phyloP scores from a whole-genome alignment of 1,140 invertebrate genomes.

The Mycetomoellerius zeteki region DNA sequence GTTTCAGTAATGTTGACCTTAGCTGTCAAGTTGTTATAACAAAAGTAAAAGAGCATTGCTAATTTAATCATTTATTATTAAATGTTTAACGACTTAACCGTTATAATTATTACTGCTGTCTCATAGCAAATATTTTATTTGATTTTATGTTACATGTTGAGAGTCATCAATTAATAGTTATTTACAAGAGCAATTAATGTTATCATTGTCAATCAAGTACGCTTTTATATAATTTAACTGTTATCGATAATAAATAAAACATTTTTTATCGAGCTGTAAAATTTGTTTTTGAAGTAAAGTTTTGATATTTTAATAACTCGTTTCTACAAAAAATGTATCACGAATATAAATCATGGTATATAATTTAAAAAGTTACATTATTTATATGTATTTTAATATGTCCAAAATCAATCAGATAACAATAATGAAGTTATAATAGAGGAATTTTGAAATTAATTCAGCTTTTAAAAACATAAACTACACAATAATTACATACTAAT shows the following conservation, averaged over 20 bases:
- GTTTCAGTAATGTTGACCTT: background rate
- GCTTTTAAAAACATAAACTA: background rate
- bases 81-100: background rate
- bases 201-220: background rate
- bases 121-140: background rate
- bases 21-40: background rate
- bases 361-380: background rate
- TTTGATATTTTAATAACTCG: background rate
- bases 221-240: background rate
- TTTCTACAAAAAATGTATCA: background rate
- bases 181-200: background rate
- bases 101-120: background rate
- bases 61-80: background rate
- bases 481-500: background rate
- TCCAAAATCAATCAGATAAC: background rate
- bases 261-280: background rate
- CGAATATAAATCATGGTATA: background rate
- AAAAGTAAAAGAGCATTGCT: conserved; percentile 12
- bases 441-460: background rate
- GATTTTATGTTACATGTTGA: background rate
- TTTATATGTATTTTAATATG: background rate
- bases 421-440: background rate
- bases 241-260: background rate
- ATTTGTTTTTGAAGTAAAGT: background rate
- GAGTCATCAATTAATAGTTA: background rate